Evolutionary conservation across 1,140 invertebrate species (phyloP), one percentile per base, ranked within the genome.

Genomic region (Chironomus tepperi): DNA sequence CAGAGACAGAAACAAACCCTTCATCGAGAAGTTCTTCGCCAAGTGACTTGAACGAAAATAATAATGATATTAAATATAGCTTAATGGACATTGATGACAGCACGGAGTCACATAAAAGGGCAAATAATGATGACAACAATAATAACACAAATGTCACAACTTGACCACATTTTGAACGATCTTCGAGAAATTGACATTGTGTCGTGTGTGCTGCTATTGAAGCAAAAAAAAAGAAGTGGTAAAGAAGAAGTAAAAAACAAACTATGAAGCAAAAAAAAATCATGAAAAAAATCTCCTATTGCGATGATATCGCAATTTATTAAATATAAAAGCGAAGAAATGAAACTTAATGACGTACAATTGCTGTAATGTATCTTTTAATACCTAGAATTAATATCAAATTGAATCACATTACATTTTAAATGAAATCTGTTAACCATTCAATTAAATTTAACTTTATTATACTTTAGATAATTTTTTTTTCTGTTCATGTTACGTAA

Each of bases 401-500:
- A 70, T 70, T 70, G 65, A 70, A 70, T 70, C 65, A 70, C 65
- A 70, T 70, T 70, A 70, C 65, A 70, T 70, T 70, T 70, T 70
- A 70, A 57, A 57, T 57, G 47, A 57, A 70, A 70, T 70, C 65
- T 70, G 65, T 70, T 70, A 70, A 70, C 65, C 65, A 70, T 70
- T 70, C 65, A 70, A 70, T 70, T 70, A 70, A 67, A 67, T 57
- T 57, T 70, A 70, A 70, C 18, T 70, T 70, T 70, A 70, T 18
- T 70, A 18, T 70, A 18, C 18, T 70, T 70, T 70, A 18, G 8
- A 34, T 70, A 18, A 18, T 70, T 70, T 70, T 18, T 70, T 19
- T 70, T 57, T 57, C 47, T n/a, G n/a, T 57, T 57, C 12, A 57
- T 57, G 47, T 57, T 57, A 57, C n/a, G 24, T 34, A 34, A 34